Percentiles rank a stretch among this genome's conserved stretches.
phyloP scores from a whole-genome alignment of 2,797 vertebrate species.

The Heliangelus exortis region DNA sequence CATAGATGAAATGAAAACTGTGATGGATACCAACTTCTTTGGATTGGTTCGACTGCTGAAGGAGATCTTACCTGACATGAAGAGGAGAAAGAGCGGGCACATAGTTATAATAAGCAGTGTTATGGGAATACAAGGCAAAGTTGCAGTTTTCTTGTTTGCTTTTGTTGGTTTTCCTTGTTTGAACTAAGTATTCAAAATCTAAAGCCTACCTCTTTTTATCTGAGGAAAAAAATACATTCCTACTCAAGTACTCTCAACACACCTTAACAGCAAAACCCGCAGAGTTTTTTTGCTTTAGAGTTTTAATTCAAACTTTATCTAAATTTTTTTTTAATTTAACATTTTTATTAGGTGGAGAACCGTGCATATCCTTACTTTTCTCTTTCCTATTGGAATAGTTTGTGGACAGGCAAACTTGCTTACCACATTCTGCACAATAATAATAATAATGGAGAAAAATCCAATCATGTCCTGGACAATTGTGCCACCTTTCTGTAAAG shows the following conservation, averaged over 20 bases:
- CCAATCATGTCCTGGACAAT: not conserved
- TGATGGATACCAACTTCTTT: slow-evolving; percentile 92
- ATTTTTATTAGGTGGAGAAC: not conserved
- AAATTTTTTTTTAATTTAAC: fast-evolving
- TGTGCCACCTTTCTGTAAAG: not conserved
- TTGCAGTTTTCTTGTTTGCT: not conserved
- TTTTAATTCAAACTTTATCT: not conserved
- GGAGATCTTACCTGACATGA: slow-evolving; percentile 89
- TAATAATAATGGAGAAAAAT: not conserved
- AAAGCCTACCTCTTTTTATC: not conserved
- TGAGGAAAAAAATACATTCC: not conserved
- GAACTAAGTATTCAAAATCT: not conserved
- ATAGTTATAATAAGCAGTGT: slow-evolving; percentile 91
- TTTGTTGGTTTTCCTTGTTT: not conserved
- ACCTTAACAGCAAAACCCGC: not conserved
- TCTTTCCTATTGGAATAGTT: not conserved
- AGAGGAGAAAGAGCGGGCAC: slow-evolving; percentile 86
- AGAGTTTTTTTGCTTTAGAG: not conserved
- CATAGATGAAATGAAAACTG: slow-evolving; percentile 87
- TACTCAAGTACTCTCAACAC: not conserved
- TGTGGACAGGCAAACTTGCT: not conserved
- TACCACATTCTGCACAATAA: not conserved
- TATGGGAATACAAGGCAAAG: slow-evolving; percentile 88
- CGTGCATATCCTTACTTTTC: not conserved
- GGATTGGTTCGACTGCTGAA: slow-evolving; percentile 87